A percentile compares a stretch with the other conserved stretches of the same genome.
Conservation (phyloP, 2,113 vertebrate genomes). For the Platysternon megacephalum region DNA sequence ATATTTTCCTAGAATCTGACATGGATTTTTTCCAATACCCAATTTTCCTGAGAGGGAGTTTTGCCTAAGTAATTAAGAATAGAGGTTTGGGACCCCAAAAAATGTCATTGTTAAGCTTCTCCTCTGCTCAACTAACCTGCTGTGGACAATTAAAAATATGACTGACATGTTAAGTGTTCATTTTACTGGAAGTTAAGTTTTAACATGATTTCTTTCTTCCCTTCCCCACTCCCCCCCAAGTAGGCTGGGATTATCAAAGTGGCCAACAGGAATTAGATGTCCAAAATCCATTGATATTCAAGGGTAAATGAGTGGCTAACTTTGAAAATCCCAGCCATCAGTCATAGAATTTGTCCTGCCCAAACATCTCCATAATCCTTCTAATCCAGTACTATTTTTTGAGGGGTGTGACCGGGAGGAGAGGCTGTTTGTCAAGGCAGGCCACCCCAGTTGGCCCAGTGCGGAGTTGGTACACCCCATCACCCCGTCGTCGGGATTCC, state of each 20-base stretch:
- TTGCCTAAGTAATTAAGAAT: not conserved
- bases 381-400: not conserved
- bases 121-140: too few species aligned
- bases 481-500: too few species aligned
- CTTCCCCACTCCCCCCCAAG: too few species aligned
- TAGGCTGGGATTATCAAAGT: not conserved
- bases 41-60: not conserved
- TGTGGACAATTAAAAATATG: not conserved
- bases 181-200: not conserved
- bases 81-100: not conserved
- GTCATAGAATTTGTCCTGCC: not conserved
- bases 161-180: not conserved
- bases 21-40: too few species aligned
- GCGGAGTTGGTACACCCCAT: too few species aligned
- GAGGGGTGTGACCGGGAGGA: too few species aligned
- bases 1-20: not conserved
- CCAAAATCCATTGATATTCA: too few species aligned
- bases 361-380: not conserved
- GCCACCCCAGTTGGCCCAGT: too few species aligned
- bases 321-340: not conserved
- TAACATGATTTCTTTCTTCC: not conserved
- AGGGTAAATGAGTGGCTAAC: too few species aligned
- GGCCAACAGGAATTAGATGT: not conserved
- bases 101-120: too few species aligned
- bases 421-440: too few species aligned